Base-by-base conservation (phyloP, 2,888 invertebrate genomes). In the Venustoraphidia nigricollis region DNA sequence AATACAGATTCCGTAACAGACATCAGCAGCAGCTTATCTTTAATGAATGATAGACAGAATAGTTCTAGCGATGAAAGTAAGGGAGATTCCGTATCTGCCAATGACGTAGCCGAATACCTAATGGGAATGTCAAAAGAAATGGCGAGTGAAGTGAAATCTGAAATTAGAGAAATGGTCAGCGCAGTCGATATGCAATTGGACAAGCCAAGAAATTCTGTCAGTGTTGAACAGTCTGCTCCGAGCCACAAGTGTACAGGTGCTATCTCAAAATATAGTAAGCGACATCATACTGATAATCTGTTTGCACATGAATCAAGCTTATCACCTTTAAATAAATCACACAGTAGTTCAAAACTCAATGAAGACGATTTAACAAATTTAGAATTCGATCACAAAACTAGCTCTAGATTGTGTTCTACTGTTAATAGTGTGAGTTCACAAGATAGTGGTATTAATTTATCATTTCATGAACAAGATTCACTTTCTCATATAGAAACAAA, bases 81-180 rank as follows among this genome's bases (percentile, higher is more conserved):
- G 53, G 78, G 73, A 54, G 81, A 81, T 63, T 83, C 83, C 1
- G 80, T 82, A 49, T 82, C 82, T 37, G 81, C 83, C 1, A 77
- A 78, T 60, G 81, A 84, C 59, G 82, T 85, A 41, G 83, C 84
- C 0, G 81, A 83, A 60, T 85, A 84, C 62, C 65, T 86, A 44
- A 82, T 83, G 73, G 84, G 83, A 53, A 79, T 83, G 61, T 83
- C 84, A 0, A 78, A 76, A 59, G 81, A 83, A 61, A 83, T 85
- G 79, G 82, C 83, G 9, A 82, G 81, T 46, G 83, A 85, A 67
- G 81, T 86, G 14, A 86, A 83, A 62, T 80, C 80, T 6, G 84
- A 84, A 62, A 83, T 83, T 52, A 72, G 83, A 44, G 83, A 81
- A 62, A 79, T 81, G 66, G 80, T 81, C 1, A 81, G 72, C 60